phyloP scores from a whole-genome alignment of 1,140 invertebrate genomes.

The Drosophila pseudoobscura region DNA sequence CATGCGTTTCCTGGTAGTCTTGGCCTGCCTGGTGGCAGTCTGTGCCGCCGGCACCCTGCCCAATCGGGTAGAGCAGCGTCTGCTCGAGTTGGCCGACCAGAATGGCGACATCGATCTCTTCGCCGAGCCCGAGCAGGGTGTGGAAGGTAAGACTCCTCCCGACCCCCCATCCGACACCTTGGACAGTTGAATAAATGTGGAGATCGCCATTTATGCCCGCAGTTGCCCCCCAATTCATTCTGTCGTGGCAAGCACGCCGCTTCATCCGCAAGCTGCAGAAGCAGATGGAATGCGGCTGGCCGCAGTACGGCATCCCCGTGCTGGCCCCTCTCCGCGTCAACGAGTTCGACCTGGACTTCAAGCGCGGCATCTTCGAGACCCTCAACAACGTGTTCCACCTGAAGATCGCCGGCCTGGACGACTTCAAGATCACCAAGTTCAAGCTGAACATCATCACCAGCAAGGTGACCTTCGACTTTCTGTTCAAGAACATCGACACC shows the following conservation, averaged over 20 bases:
- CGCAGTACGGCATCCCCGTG: slow-evolving; percentile 66
- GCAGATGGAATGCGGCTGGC: slow-evolving; percentile 77
- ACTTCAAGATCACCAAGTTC: slow-evolving; percentile 72
- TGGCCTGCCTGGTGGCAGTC: slow-evolving; percentile 66
- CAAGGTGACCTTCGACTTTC: slow-evolving; percentile 73
- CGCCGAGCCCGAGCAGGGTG: slow-evolving; percentile 51
- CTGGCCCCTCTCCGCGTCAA: slow-evolving; percentile 67
- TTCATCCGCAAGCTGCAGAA: slow-evolving; percentile 71
- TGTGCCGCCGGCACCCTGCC: slow-evolving; percentile 69
- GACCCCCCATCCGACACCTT: not conserved
- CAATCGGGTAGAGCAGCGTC: slow-evolving; percentile 57
- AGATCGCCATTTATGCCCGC: not conserved
- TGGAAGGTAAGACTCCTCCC: slow-evolving; percentile 56
- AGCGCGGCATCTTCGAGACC: slow-evolving; percentile 75
- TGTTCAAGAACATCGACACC: slow-evolving; percentile 65
- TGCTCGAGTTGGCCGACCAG: slow-evolving; percentile 50
- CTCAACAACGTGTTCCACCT: slow-evolving; percentile 68
- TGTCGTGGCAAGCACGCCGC: slow-evolving; percentile 78
- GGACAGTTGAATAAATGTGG: not conserved
- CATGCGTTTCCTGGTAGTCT: slow-evolving; percentile 76
- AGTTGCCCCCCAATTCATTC: slow-evolving; percentile 66
- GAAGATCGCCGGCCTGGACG: slow-evolving; percentile 69
- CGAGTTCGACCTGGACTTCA: slow-evolving; percentile 55
- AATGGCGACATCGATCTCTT: slow-evolving; percentile 71
- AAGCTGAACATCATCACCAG: slow-evolving; percentile 67